A percentile compares a stretch with the other conserved stretches of the same genome.
Evolutionary conservation across 2,888 invertebrate species (phyloP).

Genomic region (Euphydryas editha): DNA sequence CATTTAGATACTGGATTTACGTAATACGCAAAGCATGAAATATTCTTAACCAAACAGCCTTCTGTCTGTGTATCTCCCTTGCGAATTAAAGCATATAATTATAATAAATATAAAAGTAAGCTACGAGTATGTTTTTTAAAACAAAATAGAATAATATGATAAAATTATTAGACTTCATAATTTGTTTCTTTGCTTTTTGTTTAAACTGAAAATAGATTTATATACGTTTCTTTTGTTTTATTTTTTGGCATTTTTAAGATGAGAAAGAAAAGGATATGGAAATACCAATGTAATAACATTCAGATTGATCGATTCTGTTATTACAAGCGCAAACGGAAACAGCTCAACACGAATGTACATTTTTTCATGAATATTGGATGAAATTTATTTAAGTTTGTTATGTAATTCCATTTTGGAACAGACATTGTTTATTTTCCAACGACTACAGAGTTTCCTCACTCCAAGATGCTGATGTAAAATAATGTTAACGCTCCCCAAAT

Average conservation of each 20-base stretch:
- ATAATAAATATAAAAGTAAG: too few relatives aligned
- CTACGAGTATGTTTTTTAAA: too few relatives aligned
- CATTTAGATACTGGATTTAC: not conserved
- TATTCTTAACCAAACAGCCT: not conserved
- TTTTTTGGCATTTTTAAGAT: conserved; percentile 31
- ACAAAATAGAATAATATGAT: not conserved
- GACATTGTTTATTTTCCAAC: too few relatives aligned
- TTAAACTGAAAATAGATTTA: conserved; percentile 8
- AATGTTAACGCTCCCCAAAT: too few relatives aligned
- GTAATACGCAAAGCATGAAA: not conserved
- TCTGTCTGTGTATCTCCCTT: not conserved
- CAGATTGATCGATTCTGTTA: not conserved
- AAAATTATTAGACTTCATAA: not conserved
- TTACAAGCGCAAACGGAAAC: not conserved
- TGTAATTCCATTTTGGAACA: too few relatives aligned
- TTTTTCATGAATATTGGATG: too few relatives aligned
- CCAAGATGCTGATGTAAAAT: too few relatives aligned
- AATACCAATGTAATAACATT: not conserved
- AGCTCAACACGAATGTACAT: too few relatives aligned
- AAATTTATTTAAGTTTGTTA: too few relatives aligned
- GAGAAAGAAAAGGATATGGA: conserved; percentile 2
- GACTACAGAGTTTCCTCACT: too few relatives aligned
- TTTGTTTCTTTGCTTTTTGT: not conserved
- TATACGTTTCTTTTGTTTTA: conserved; percentile 10
- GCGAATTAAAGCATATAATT: not conserved